These are phyloP conservation scores for Orius insidiosus DNA, from an alignment of 1,140 invertebrate genomes.

Conservation along the genomic window DNA sequence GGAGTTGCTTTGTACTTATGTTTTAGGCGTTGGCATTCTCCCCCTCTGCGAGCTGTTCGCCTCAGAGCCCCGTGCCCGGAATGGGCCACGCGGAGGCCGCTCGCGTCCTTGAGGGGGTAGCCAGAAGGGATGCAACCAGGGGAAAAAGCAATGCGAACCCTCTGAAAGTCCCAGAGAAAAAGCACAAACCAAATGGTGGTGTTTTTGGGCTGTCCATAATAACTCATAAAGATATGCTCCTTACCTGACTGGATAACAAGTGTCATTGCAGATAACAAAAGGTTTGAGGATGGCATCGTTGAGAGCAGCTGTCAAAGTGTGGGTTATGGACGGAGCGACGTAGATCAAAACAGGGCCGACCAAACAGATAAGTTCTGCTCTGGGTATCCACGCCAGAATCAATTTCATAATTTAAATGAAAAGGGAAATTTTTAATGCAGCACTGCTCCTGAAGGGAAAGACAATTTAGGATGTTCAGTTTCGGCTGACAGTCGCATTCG, in stretches of 20 bases:
- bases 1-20: too few relatives aligned
- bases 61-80: too few relatives aligned
- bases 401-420: slow-evolving; percentile 21
- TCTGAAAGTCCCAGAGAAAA: too few relatives aligned
- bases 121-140: too few relatives aligned
- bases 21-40: too few relatives aligned
- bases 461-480: slow-evolving; percentile 41
- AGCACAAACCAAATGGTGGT: too few relatives aligned
- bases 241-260: slow-evolving; percentile 33
- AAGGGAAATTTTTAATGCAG: slow-evolving; percentile 29
- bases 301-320: slow-evolving; percentile 42
- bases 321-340: slow-evolving; percentile 39
- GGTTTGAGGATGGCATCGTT: slow-evolving; percentile 33
- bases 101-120: too few relatives aligned
- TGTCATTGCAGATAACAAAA: slow-evolving; percentile 58
- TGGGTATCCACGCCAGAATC: slow-evolving; percentile 20
- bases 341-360: slow-evolving; percentile 29
- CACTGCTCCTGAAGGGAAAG: slow-evolving; percentile 32
- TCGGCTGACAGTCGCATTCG: slow-evolving; percentile 20
- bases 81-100: too few relatives aligned
- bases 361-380: slow-evolving; percentile 23
- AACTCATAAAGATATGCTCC: too few relatives aligned
- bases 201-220: too few relatives aligned
- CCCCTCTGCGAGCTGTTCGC: too few relatives aligned
- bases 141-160: too few relatives aligned